Conservation (phyloP, 2,888 invertebrate species). For the Thyatira batis region DNA sequence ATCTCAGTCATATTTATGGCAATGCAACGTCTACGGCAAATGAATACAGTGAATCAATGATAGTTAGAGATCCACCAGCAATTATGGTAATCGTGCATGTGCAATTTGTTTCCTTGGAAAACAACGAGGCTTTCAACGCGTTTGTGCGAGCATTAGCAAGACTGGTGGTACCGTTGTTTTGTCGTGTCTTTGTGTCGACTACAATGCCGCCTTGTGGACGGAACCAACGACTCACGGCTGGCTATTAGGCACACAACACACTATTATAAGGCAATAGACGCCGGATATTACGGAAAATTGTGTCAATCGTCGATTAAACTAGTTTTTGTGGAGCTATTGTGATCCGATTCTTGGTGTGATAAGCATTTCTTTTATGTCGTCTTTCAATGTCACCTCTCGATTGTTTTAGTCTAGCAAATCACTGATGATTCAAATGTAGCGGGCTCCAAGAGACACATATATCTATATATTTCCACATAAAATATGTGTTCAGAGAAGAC, state of each 20-base stretch:
- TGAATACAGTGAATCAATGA: not conserved
- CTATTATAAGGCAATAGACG: constrained; percentile 20
- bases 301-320: constrained; percentile 33
- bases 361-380: not conserved
- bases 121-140: not conserved
- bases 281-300: constrained; percentile 49
- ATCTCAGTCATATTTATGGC: not conserved
- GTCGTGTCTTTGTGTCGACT: not conserved
- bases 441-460: too few species aligned
- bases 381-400: not conserved
- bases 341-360: not conserved
- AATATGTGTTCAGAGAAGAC: too few species aligned
- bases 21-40: not conserved
- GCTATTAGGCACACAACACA: constrained; percentile 2
- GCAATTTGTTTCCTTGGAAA: not conserved
- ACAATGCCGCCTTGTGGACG: not conserved
- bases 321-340: constrained; percentile 12
- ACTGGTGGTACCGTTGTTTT: not conserved
- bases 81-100: not conserved
- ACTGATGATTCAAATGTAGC: too few species aligned
- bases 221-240: not conserved
- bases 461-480: too few species aligned
- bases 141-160: not conserved
- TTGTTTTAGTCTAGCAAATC: not conserved
- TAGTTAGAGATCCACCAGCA: not conserved